phyloP scores from a whole-genome alignment of 2,113 vertebrate genomes.

The Rallus limicola region DNA sequence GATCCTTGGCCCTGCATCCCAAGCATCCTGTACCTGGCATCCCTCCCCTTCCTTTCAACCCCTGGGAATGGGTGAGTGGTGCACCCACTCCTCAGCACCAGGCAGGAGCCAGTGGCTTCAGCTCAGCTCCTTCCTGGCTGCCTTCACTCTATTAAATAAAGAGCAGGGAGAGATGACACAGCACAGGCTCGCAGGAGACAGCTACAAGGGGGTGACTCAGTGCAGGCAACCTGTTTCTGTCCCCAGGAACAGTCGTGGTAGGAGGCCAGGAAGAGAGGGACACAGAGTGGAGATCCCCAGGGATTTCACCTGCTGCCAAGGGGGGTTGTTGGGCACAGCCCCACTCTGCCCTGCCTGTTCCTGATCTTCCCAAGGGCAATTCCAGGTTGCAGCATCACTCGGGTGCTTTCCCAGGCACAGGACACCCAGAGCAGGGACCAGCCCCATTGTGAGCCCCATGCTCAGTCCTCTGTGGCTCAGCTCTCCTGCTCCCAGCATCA shows the following conservation, averaged over 20 bases:
- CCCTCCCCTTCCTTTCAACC: no score
- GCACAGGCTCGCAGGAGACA: not conserved
- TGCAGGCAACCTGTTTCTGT: not conserved
- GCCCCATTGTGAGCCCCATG: not conserved
- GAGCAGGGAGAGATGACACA: not conserved
- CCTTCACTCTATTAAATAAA: not conserved
- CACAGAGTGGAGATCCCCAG: not conserved
- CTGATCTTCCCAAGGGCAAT: not conserved
- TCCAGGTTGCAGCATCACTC: not conserved
- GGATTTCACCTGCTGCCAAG: not conserved
- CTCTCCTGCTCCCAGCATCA: not conserved
- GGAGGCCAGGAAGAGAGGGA: not conserved
- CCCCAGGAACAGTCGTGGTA: not conserved
- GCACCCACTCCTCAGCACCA: not conserved
- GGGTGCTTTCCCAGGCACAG: not conserved
- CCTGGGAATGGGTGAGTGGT: no score
- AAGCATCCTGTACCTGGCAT: no score
- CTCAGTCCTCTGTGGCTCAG: not conserved
- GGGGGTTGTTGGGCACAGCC: not conserved
- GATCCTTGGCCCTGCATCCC: no score
- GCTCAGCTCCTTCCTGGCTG: not conserved
- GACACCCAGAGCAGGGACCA: not conserved
- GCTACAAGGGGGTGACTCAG: not conserved
- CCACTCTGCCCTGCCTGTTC: not conserved
- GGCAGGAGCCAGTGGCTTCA: not conserved